Conservation (phyloP, 2,113 vertebrate genomes). For the Trachemys scripta region DNA sequence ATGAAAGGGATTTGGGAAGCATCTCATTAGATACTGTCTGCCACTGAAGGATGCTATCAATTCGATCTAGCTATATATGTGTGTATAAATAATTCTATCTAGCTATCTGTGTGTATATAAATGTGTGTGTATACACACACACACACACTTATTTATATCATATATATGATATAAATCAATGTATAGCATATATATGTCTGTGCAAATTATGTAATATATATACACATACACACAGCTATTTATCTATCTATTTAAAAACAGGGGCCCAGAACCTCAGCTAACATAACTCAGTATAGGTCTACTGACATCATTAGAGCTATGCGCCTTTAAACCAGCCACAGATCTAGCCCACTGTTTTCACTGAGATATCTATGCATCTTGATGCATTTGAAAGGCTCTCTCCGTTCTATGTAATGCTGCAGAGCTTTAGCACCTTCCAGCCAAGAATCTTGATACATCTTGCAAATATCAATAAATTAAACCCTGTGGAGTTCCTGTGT, state of each 20-base stretch:
- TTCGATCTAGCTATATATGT: not conserved
- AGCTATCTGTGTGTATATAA: not conserved
- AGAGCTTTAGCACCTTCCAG: not conserved
- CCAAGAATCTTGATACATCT: not conserved
- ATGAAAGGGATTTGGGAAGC: not conserved
- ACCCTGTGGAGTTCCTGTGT: rapidly evolving
- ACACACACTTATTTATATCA: not conserved
- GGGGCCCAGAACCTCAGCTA: not conserved
- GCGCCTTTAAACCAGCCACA: not conserved
- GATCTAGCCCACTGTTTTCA: rapidly evolving
- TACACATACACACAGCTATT: not conserved
- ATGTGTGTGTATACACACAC: rapidly evolving
- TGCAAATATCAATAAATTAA: not conserved
- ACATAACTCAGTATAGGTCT: not conserved
- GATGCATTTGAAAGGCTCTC: not conserved
- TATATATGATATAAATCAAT: not conserved
- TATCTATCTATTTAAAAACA: not conserved
- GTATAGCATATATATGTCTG: no score
- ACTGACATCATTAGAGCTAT: not conserved
- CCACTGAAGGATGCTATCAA: not conserved
- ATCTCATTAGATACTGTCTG: not conserved
- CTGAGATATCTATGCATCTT: not conserved
- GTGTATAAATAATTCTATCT: rapidly evolving
- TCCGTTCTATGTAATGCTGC: not conserved
- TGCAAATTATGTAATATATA: not conserved